Base-by-base conservation (phyloP, 2,113 vertebrate genomes). In the Albula goreensis region DNA sequence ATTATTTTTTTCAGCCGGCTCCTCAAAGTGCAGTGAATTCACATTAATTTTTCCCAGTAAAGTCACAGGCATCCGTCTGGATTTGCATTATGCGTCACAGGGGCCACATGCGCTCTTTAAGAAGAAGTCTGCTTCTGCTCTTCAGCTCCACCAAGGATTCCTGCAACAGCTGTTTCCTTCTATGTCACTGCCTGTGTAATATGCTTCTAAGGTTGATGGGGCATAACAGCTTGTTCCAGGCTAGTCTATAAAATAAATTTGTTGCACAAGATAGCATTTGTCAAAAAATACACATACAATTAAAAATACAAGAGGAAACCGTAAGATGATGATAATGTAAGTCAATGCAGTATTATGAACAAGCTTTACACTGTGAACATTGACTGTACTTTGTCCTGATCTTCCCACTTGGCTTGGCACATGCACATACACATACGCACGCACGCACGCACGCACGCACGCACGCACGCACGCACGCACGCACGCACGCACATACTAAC, bases 91-190 rank as follows among this genome's bases (percentile, higher is more conserved):
- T 85, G 19, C 92, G 93, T 94, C 93, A 92, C 89, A 22, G 49
- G 81, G 90, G 89, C 90, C 91, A 87, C 90, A 90, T 87, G 91
- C 92, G 91, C 85, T 87, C 86, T 81, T 17, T 19, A 31, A 80
- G 86, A 87, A 87, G 88, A 88, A 89, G 88, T 85, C 88, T 63
- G 82, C 57, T 84, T 88, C 85, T 74, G 81, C 90, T 90, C 85
- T 74, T 86, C 85, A 84, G 86, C 85, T 87, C 85, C 88, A 91
- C 82, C 78, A 83, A 85, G 78, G 88, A 88, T 82, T 86, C 82
- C 90, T 85, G 88, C 88, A 90, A 87, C 93, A 95, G 92, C 93
- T 94, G 94, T 90, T 90, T 90, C 83, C 88, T 85, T 91, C 88
- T 41, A 86, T 85, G 88, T 91, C 88, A 86, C 50, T 88, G 91